Conservation (phyloP, 2,797 vertebrate genomes). For the Nyctalus aviator region DNA sequence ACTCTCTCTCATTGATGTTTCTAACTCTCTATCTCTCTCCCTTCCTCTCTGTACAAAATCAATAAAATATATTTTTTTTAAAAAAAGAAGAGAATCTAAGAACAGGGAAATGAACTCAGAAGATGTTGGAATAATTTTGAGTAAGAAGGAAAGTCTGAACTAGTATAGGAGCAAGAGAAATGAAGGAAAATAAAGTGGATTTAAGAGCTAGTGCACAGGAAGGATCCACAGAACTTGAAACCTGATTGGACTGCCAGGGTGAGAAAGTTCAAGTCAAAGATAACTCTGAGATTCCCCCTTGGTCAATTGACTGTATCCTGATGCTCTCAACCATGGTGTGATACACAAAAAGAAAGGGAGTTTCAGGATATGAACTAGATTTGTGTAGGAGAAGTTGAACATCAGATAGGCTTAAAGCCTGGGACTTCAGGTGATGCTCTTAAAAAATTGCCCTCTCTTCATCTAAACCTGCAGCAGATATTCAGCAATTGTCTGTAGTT, state of each 20-base stretch:
- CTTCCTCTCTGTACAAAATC: too few species aligned
- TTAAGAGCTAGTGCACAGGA: neutral
- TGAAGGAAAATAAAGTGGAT: neutral
- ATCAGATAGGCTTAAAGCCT: neutral
- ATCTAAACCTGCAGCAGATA: neutral
- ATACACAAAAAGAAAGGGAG: neutral
- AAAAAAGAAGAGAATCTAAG: slow-evolving; percentile 2
- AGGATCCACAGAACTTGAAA: neutral
- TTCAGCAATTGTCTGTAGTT: neutral
- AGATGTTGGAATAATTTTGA: neutral
- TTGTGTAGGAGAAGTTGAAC: neutral
- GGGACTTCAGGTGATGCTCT: neutral
- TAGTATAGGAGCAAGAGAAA: neutral
- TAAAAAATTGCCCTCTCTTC: neutral
- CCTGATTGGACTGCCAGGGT: neutral
- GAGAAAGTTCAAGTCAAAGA: slow-evolving; percentile 28
- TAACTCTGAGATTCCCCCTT: neutral
- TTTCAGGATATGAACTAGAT: neutral
- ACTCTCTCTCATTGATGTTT: too few species aligned
- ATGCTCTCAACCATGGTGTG: neutral
- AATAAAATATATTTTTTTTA: too few species aligned
- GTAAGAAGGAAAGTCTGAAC: slow-evolving; percentile 7
- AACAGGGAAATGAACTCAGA: neutral
- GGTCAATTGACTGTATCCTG: neutral
- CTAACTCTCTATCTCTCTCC: too few species aligned